phyloP scores from a whole-genome alignment of 2,113 vertebrate genomes.

The Bungarus multicinctus region DNA sequence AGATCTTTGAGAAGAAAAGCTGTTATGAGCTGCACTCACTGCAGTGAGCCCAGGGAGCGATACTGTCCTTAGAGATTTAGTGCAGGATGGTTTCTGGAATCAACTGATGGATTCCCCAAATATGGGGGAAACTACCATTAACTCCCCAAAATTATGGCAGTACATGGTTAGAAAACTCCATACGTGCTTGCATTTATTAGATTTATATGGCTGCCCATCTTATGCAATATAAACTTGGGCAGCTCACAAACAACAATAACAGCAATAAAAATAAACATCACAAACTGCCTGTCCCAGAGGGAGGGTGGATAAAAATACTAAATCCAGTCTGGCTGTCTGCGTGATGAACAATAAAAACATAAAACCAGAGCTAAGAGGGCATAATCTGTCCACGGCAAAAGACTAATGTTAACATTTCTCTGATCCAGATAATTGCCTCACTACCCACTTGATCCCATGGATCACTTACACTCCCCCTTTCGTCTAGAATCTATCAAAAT shows the following conservation, averaged over 20 bases:
- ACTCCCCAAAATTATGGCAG: neutral
- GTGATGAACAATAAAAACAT: neutral
- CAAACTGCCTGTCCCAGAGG: neutral
- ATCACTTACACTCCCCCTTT: neutral
- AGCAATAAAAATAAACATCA: neutral
- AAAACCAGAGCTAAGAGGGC: neutral
- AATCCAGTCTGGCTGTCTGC: too few relatives aligned
- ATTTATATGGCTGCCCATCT: neutral
- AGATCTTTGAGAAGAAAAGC: neutral
- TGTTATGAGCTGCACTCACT: neutral
- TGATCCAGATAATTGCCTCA: neutral
- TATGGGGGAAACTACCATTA: neutral
- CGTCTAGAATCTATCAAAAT: neutral
- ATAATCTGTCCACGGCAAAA: neutral
- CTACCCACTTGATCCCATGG: neutral
- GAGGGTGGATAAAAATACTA: neutral
- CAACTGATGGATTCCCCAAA: neutral
- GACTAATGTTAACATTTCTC: neutral
- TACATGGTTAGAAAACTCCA: neutral
- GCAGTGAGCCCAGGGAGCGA: neutral
- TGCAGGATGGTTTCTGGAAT: neutral
- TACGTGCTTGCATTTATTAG: neutral
- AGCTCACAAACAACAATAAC: neutral
- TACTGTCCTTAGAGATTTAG: neutral
- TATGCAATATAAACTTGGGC: neutral